These are phyloP conservation scores for Recurvirostra avosetta DNA, from an alignment of 2,113 vertebrate species.

Conservation along the genomic window DNA sequence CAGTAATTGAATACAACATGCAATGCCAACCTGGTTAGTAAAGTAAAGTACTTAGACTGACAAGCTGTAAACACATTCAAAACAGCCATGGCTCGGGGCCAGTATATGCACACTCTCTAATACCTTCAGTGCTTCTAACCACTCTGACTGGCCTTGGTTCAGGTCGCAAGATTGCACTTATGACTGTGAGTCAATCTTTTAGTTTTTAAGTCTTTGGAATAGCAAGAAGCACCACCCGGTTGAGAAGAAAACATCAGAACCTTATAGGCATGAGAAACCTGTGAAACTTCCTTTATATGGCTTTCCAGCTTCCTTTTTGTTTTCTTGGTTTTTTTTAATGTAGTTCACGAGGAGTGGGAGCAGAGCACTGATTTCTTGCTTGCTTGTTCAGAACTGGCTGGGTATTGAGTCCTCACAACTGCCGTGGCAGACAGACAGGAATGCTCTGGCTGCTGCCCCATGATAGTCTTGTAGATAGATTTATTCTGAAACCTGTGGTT, in stretches of 20 bases:
- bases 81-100: neutral
- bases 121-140: neutral
- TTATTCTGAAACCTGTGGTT: neutral
- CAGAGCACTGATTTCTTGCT: neutral
- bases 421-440: neutral
- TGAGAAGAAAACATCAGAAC: neutral
- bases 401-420: neutral
- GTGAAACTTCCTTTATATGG: neutral
- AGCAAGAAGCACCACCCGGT: neutral
- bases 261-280: neutral
- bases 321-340: neutral
- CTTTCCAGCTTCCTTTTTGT: neutral
- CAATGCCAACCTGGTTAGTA: slow-evolving; percentile 36
- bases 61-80: slow-evolving; percentile 35
- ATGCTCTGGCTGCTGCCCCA: neutral
- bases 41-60: slow-evolving; percentile 6
- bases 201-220: neutral
- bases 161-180: neutral
- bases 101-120: neutral
- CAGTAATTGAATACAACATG: slow-evolving; percentile 16
- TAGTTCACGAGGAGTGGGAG: neutral
- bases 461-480: neutral
- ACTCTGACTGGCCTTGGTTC: neutral
- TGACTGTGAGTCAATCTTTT: neutral
- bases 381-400: neutral